Conservation (phyloP, 2,113 vertebrate genomes). For the Regulus satrapa region DNA sequence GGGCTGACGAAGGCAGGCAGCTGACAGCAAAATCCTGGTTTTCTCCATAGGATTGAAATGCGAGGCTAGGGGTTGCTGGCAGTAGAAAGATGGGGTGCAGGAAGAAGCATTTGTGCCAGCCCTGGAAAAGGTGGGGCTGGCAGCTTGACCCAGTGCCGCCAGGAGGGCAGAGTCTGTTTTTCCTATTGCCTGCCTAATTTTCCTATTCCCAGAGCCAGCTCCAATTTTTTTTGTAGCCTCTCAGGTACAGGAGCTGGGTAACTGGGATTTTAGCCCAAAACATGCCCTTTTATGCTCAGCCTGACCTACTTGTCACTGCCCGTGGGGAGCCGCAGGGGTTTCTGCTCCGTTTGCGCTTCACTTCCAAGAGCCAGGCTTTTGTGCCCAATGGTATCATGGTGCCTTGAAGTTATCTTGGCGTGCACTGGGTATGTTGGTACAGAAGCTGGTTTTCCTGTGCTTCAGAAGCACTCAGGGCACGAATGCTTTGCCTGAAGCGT, state of each 20-base stretch:
- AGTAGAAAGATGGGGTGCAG: background rate
- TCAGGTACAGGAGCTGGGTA: background rate
- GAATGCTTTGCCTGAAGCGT: background rate
- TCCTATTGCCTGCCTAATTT: background rate
- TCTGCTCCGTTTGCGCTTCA: background rate
- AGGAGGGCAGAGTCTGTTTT: background rate
- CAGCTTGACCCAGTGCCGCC: background rate
- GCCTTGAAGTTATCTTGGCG: background rate
- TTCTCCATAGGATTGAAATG: background rate
- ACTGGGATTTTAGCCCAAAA: background rate
- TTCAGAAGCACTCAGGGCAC: background rate
- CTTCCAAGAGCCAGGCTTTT: background rate
- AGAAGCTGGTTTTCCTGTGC: background rate
- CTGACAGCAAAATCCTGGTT: background rate
- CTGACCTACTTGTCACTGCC: background rate
- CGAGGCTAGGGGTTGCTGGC: background rate
- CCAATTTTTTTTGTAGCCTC: background rate
- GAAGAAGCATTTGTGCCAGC: background rate
- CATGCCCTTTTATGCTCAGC: background rate
- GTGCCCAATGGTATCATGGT: background rate
- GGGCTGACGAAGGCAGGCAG: background rate
- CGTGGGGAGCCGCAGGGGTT: rapidly evolving
- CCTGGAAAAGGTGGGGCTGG: background rate
- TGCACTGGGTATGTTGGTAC: background rate
- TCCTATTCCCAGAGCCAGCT: background rate